Conservation (phyloP, 2,113 vertebrate genomes). For the Myrmecophaga tridactyla region DNA sequence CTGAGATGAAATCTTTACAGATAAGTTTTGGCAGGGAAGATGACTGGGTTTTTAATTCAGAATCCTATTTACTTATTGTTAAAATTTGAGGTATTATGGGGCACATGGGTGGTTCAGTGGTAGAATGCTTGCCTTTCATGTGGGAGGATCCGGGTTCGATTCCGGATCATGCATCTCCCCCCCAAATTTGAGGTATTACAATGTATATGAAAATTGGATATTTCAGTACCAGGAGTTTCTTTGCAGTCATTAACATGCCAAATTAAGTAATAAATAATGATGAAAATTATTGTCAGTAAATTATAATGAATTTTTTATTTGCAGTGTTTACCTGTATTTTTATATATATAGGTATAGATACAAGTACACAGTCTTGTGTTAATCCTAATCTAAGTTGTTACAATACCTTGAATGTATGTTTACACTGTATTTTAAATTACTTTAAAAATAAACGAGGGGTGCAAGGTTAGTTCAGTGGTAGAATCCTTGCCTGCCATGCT, state of each 20-base stretch:
- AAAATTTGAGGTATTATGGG: conserved; percentile 75
- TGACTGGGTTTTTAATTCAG: conserved; percentile 30
- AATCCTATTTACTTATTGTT: conserved; percentile 78
- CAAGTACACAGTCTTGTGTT: conserved; percentile 67
- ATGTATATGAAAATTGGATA: too few species aligned
- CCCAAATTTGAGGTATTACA: conserved; percentile 76
- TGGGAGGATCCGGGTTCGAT: too few species aligned
- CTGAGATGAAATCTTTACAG: conserved; percentile 28
- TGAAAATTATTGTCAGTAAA: conserved; percentile 78
- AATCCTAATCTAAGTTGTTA: conserved; percentile 69
- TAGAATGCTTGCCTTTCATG: too few species aligned
- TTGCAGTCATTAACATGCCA: conserved; percentile 69
- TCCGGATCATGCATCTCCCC: too few species aligned
- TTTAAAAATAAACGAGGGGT: conserved; percentile 84
- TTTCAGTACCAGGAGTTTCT: conserved; percentile 76
- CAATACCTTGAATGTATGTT: conserved; percentile 75
- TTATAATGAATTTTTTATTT: conserved; percentile 85
- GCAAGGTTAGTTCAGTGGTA: too few species aligned
- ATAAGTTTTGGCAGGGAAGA: conserved; percentile 57
- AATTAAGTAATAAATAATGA: conserved; percentile 71
- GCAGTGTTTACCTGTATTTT: conserved; percentile 84
- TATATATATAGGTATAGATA: neutral
- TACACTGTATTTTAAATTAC: conserved; percentile 76
- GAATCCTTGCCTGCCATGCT: too few species aligned
- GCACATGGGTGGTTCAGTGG: too few species aligned